Percentiles rank a stretch among this genome's conserved stretches.
Conservation (phyloP, 1,140 invertebrate species). For the Camponotus floridanus region DNA sequence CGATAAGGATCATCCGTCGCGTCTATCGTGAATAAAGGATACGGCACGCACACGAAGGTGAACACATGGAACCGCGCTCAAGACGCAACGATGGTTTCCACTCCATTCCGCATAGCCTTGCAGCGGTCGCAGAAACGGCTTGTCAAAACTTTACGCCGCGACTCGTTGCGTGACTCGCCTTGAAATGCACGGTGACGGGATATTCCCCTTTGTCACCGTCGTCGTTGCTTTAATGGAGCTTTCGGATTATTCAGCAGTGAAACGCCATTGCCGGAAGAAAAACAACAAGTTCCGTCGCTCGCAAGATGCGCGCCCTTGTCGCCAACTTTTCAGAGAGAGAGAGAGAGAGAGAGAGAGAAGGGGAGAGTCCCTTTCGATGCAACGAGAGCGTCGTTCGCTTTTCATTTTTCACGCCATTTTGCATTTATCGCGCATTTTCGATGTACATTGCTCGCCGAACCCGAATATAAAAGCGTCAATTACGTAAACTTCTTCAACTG, state of each 20-base stretch:
- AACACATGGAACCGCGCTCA: not conserved
- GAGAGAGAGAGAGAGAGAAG: too few relatives aligned
- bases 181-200: slow-evolving; percentile 62
- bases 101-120: slow-evolving; percentile 29
- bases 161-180: slow-evolving; percentile 65
- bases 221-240: slow-evolving; percentile 48
- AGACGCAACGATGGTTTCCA: slow-evolving; percentile 23
- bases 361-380: not conserved
- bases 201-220: slow-evolving; percentile 68
- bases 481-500: not conserved
- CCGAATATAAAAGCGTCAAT: slow-evolving; percentile 14
- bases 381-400: not conserved
- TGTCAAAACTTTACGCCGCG: slow-evolving; percentile 40
- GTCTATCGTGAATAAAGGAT: slow-evolving; percentile 19
- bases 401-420: slow-evolving; percentile 33
- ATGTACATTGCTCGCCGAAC: not conserved
- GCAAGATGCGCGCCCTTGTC: not conserved
- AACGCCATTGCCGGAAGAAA: not conserved
- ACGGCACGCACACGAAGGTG: not conserved
- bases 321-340: slow-evolving; percentile 2
- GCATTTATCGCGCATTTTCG: not conserved
- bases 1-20: not conserved
- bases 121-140: slow-evolving; percentile 30
- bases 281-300: not conserved
- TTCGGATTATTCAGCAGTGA: slow-evolving; percentile 59